Conservation (phyloP, 2,797 vertebrate species). For the Manis pentadactyla region DNA sequence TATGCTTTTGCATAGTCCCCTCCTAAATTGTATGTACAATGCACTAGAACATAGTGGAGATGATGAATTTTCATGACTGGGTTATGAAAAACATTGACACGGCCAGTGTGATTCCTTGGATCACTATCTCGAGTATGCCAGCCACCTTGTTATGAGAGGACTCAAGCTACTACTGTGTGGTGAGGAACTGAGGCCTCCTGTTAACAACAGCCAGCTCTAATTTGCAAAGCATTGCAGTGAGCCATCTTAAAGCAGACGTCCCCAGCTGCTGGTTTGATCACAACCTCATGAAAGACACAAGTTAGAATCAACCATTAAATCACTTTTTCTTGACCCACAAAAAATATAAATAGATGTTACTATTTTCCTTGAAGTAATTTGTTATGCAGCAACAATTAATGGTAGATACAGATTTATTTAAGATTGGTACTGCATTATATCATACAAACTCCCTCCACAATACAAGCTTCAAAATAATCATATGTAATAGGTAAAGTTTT, state of each 20-base stretch:
- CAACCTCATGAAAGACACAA: background rate
- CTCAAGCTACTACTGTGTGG: background rate
- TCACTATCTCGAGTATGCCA: background rate
- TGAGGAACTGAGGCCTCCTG: background rate
- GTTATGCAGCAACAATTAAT: background rate
- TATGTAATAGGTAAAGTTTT: background rate
- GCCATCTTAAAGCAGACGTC: background rate
- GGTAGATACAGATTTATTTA: background rate
- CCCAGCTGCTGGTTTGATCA: background rate
- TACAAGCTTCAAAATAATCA: background rate
- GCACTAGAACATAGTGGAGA: background rate
- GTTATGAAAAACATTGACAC: background rate
- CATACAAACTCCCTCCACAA: background rate
- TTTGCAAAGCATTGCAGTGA: background rate
- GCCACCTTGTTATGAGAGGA: background rate
- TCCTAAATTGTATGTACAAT: background rate
- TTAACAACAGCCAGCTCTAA: background rate
- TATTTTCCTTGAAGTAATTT: conserved; percentile 30
- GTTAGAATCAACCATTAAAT: background rate
- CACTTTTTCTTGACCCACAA: background rate
- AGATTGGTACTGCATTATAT: background rate
- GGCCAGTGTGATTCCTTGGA: background rate
- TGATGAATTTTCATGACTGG: background rate
- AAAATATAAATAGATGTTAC: background rate
- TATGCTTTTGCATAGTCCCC: background rate